A percentile compares a stretch with the other conserved stretches of the same genome.
phyloP scores from a whole-genome alignment of 2,113 vertebrate genomes.

The Cyprinus carpio region DNA sequence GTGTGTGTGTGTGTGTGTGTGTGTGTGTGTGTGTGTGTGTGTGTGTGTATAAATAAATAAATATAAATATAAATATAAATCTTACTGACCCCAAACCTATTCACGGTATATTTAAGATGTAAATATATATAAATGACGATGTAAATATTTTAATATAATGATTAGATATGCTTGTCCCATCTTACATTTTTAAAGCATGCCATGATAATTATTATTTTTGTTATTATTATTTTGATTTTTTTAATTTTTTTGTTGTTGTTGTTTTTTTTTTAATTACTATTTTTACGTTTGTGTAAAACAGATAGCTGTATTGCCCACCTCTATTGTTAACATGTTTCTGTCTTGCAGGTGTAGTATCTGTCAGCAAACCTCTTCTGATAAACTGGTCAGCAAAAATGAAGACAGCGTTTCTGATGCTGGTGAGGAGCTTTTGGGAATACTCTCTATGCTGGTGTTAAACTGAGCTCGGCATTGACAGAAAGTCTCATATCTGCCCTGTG shows the following conservation, averaged over 20 bases:
- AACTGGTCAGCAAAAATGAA: conserved; percentile 50
- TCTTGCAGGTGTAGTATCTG: conserved; percentile 72
- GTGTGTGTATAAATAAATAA: no score
- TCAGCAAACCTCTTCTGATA: conserved; percentile 60
- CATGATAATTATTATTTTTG: neutral
- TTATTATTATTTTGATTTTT: no score
- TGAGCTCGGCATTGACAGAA: neutral
- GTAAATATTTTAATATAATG: neutral
- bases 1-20: no score
- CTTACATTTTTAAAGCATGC: neutral
- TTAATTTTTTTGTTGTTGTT: no score
- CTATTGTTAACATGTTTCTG: conserved; percentile 3
- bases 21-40: no score
- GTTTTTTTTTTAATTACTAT: no score
- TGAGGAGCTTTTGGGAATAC: conserved; percentile 50
- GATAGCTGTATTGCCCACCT: neutral
- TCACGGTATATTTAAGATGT: neutral
- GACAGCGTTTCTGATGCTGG: conserved; percentile 62
- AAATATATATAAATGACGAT: neutral
- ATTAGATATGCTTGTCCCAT: neutral
- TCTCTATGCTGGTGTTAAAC: conserved; percentile 8
- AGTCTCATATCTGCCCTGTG: conserved; percentile 24
- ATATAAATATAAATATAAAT: no score
- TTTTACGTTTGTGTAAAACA: neutral
- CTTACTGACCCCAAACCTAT: neutral